Conservation (phyloP, 2,888 invertebrate species). For the Dusona sp. region DNA sequence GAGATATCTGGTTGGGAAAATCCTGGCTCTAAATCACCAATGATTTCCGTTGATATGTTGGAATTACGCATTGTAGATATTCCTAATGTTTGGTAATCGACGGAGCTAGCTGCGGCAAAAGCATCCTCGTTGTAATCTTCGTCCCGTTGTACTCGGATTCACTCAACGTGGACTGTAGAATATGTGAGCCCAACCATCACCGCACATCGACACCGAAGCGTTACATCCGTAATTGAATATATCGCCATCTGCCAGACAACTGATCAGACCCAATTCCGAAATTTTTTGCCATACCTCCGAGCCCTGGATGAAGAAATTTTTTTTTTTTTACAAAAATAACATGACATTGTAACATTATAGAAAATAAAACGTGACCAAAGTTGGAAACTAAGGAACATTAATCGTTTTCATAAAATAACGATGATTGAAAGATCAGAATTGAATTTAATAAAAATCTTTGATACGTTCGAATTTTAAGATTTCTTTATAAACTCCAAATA, state of each 20-base stretch:
- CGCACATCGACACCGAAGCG: constrained; percentile 88
- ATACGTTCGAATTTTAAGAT: too few relatives aligned
- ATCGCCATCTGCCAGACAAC: constrained; percentile 89
- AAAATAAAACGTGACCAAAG: too few relatives aligned
- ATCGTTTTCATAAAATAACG: too few relatives aligned
- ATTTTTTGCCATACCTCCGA: constrained; percentile 87
- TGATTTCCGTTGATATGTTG: constrained; percentile 89
- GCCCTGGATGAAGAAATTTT: constrained; percentile 82
- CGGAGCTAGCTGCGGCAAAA: constrained; percentile 85
- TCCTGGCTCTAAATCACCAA: constrained; percentile 87
- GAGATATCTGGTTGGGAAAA: constrained; percentile 69
- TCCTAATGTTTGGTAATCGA: constrained; percentile 88
- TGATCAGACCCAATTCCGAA: constrained; percentile 88
- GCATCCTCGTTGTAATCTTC: constrained; percentile 70
- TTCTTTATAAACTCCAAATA: not conserved
- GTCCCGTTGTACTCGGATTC: constrained; percentile 73
- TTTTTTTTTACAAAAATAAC: not conserved
- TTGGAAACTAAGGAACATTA: too few relatives aligned
- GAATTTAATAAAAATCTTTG: too few relatives aligned
- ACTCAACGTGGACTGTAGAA: constrained; percentile 85
- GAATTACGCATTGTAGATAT: constrained; percentile 88
- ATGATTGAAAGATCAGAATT: not conserved
- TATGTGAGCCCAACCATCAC: constrained; percentile 90
- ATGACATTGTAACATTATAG: not conserved
- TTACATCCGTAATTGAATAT: constrained; percentile 89